A percentile compares a stretch with the other conserved stretches of the same genome.
Conservation (phyloP, 1,140 invertebrate genomes). For the Hermetia illucens region DNA sequence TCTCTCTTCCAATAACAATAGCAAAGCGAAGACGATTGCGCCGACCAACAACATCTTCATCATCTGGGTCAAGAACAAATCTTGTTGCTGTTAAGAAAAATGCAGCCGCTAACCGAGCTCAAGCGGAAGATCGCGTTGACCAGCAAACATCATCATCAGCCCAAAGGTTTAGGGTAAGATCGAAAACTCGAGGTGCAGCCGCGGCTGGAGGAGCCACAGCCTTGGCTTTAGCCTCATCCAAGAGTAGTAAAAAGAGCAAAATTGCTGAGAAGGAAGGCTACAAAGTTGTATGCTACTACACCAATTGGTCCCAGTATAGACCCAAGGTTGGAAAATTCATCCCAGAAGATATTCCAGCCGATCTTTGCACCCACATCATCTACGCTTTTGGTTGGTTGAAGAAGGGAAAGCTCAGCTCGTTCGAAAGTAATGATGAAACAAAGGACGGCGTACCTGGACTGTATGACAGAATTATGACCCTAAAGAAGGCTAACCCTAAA, state of each 20-base stretch:
- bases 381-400: slow-evolving; percentile 96
- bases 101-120: slow-evolving; percentile 23
- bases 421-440: slow-evolving; percentile 84
- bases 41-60: slow-evolving; percentile 34
- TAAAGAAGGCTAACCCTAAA: slow-evolving; percentile 82
- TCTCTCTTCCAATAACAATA: slow-evolving; percentile 10
- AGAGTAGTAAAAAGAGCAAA: slow-evolving; percentile 38
- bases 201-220: slow-evolving; percentile 41
- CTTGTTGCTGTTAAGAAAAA: slow-evolving; percentile 29
- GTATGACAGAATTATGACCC: slow-evolving; percentile 67
- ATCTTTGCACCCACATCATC: slow-evolving; percentile 90
- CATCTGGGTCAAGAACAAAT: slow-evolving; percentile 17
- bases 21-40: slow-evolving; percentile 38
- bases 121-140: slow-evolving; percentile 38
- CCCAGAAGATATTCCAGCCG: slow-evolving; percentile 89
- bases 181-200: slow-evolving; percentile 35
- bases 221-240: slow-evolving; percentile 40
- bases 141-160: slow-evolving; percentile 47
- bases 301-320: slow-evolving; percentile 94
- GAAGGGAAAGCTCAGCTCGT: slow-evolving; percentile 81
- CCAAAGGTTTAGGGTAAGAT: slow-evolving; percentile 51
- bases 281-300: slow-evolving; percentile 88
- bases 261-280: slow-evolving; percentile 45
- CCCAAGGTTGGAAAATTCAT: slow-evolving; percentile 84
- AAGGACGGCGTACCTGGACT: slow-evolving; percentile 82